Evolutionary conservation across 2,113 vertebrate species (phyloP).

Genomic region (Bettongia penicillata): DNA sequence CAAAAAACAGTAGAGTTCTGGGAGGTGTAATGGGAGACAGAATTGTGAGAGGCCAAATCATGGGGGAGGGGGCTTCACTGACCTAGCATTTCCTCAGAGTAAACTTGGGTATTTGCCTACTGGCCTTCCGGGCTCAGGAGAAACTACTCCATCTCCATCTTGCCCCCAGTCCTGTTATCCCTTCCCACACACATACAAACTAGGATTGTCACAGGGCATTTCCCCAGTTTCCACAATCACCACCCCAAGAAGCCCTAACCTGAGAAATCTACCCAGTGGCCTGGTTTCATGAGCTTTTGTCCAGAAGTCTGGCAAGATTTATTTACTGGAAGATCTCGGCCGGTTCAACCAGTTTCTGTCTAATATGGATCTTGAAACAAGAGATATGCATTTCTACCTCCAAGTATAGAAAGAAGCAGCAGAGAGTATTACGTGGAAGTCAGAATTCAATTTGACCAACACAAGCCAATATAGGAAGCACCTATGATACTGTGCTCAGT

Average conservation of each 20-base stretch:
- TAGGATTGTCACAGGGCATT: not conserved
- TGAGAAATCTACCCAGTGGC: not conserved
- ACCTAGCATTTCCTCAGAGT: not conserved
- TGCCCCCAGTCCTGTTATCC: not conserved
- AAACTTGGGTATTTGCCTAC: not conserved
- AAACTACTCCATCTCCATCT: not conserved
- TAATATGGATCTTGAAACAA: not conserved
- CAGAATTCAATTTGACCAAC: not conserved
- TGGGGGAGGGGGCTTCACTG: not conserved
- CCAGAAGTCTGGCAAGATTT: not conserved
- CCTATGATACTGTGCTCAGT: not conserved
- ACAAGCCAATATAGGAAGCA: not conserved
- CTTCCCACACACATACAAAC: too few relatives aligned
- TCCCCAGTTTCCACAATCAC: not conserved
- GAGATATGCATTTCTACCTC: not conserved
- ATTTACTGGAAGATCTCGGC: not conserved
- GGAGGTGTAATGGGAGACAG: not conserved
- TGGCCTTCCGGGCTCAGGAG: not conserved
- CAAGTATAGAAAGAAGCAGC: too few relatives aligned
- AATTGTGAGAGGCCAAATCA: not conserved
- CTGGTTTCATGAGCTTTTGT: not conserved
- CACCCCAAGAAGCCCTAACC: not conserved
- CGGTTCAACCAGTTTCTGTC: not conserved
- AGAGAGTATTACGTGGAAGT: not conserved
- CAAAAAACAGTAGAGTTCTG: too few relatives aligned